A percentile compares a stretch with the other conserved stretches of the same genome.
These are phyloP conservation scores for Anarrhichthys ocellatus DNA, from an alignment of 2,113 vertebrate genomes.

Conservation along the genomic window DNA sequence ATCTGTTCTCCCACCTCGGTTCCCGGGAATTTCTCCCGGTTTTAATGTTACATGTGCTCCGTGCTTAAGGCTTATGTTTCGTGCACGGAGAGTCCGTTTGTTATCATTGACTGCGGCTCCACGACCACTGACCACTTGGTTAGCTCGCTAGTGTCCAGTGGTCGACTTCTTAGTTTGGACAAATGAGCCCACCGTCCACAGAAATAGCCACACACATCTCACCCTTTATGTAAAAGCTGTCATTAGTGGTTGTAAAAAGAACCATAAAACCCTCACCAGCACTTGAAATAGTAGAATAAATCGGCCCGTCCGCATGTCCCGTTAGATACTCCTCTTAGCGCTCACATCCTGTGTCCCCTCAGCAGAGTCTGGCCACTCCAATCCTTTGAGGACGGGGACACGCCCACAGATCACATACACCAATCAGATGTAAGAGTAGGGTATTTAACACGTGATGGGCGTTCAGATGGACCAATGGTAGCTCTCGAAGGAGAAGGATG, in stretches of 20 bases:
- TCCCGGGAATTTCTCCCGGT: constrained; percentile 26
- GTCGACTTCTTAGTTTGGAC: constrained; percentile 62
- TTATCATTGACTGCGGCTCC: constrained; percentile 58
- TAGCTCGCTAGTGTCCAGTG: constrained; percentile 70
- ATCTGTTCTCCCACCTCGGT: constrained; percentile 64
- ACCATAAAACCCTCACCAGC: constrained; percentile 76
- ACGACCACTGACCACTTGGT: constrained; percentile 74
- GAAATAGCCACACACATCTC: constrained; percentile 17
- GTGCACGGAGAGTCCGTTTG: neutral
- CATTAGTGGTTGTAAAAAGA: constrained; percentile 37
- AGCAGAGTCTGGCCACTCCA: constrained; percentile 67
- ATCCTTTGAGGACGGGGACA: constrained; percentile 52
- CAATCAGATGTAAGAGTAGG: constrained; percentile 56
- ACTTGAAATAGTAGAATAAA: constrained; percentile 68
- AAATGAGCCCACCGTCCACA: constrained; percentile 33
- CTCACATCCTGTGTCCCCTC: constrained; percentile 80
- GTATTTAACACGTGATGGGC: constrained; percentile 51
- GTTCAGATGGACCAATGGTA: constrained; percentile 49
- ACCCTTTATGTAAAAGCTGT: neutral
- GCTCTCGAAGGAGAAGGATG: constrained; percentile 32
- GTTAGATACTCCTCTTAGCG: constrained; percentile 76
- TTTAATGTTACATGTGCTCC: constrained; percentile 7
- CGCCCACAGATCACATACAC: constrained; percentile 39
- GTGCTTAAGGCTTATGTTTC: constrained; percentile 1
- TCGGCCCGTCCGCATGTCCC: constrained; percentile 80